Evolutionary conservation across 2,888 invertebrate genomes (phyloP).

Genomic region (Calephelis perditalis): DNA sequence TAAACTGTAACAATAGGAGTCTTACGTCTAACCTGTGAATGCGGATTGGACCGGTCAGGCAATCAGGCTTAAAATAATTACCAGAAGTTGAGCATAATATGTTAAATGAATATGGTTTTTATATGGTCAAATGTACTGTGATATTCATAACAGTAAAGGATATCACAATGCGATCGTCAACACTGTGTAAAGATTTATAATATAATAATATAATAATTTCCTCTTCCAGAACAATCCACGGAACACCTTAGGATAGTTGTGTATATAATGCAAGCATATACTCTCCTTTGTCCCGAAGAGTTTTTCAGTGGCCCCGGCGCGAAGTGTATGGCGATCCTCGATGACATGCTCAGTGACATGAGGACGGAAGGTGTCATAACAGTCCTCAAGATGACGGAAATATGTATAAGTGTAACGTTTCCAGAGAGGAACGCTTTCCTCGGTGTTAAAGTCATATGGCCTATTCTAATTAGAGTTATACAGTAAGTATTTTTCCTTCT

Average conservation of each 20-base stretch:
- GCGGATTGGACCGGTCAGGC: no score
- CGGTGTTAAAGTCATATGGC: conserved; percentile 74
- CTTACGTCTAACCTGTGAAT: no score
- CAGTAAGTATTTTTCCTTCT: conserved; percentile 46
- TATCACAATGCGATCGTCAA: no score
- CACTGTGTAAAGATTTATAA: no score
- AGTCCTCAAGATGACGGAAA: conserved; percentile 81
- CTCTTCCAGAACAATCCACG: conserved; percentile 84
- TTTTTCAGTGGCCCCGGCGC: conserved; percentile 85
- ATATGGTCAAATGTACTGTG: no score
- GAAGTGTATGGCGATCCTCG: conserved; percentile 83
- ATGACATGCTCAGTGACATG: conserved; percentile 87
- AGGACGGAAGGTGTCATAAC: conserved; percentile 76
- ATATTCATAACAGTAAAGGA: no score
- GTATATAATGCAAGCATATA: conserved; percentile 89
- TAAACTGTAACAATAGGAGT: no score
- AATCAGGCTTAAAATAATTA: no score
- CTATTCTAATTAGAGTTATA: conserved; percentile 59
- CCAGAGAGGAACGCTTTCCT: conserved; percentile 85
- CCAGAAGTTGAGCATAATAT: no score
- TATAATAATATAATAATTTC: not conserved
- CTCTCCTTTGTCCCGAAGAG: conserved; percentile 87
- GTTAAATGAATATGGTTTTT: no score
- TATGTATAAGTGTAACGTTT: conserved; percentile 85
- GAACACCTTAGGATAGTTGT: conserved; percentile 89